A percentile compares a stretch with the other conserved stretches of the same genome.
Evolutionary conservation across 1,140 invertebrate genomes (phyloP).

Genomic region (Drosophila ercepeae): DNA sequence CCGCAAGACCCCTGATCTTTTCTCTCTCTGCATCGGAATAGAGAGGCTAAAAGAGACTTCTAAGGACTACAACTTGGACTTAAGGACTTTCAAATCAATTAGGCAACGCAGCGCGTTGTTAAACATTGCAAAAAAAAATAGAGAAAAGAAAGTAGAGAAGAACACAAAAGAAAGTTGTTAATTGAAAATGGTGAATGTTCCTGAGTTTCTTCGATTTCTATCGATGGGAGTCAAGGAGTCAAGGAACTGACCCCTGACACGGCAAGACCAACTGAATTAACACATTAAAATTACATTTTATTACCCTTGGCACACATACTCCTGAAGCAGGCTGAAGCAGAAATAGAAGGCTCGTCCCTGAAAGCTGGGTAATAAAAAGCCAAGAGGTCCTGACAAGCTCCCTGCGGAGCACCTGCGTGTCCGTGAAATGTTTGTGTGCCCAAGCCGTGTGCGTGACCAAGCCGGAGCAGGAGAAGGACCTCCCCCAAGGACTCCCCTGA

Average conservation of each 20-base stretch:
- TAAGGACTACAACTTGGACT: slow-evolving; percentile 32
- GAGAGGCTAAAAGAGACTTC: background rate
- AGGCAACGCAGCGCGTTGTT: slow-evolving; percentile 60
- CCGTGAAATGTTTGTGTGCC: slow-evolving; percentile 68
- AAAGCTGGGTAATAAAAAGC: slow-evolving; percentile 65
- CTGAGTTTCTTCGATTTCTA: background rate
- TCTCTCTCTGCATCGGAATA: background rate
- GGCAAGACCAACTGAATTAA: slow-evolving; percentile 73
- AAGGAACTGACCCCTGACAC: slow-evolving; percentile 49
- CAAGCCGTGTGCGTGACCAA: slow-evolving; percentile 69
- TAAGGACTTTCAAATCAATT: slow-evolving; percentile 74
- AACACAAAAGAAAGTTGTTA: slow-evolving; percentile 64
- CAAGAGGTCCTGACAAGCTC: background rate
- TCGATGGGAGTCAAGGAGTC: slow-evolving; percentile 7
- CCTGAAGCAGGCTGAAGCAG: slow-evolving; percentile 17
- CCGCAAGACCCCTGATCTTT: no score
- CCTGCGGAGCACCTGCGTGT: slow-evolving; percentile 59
- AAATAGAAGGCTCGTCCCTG: slow-evolving; percentile 44
- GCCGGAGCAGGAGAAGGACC: background rate
- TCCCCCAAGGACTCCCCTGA: slow-evolving; percentile 8
- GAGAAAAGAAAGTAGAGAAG: background rate
- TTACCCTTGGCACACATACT: slow-evolving; percentile 31
- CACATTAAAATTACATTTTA: slow-evolving; percentile 82
- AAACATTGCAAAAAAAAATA: slow-evolving; percentile 36
- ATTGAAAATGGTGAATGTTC: slow-evolving; percentile 72